Evolutionary conservation across 2,888 invertebrate species (phyloP), one percentile per base, ranked within the genome.

Genomic region (Epinotia ramella): DNA sequence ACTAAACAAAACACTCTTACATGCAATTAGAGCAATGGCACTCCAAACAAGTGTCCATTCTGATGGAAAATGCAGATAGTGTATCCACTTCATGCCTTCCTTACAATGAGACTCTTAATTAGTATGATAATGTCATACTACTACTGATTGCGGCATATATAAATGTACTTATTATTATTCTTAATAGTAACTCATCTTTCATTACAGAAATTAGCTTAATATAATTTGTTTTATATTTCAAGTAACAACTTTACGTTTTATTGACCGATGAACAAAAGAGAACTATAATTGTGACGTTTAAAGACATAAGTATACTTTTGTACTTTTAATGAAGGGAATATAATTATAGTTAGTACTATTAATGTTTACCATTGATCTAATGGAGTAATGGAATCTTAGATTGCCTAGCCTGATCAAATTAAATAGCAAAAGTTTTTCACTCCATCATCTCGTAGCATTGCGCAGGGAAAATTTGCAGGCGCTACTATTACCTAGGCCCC

Each of bases 371-470:
- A 33, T 7, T 0, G 7, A 7, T 28, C 13, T 16, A 46, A 46
- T 46, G 12, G 3, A n/a, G 49, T 33, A 33, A 33, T 49, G 5
- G 0, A 0, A 53, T 53, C 7, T 62, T 62, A n/a, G 33, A 62
- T 28, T 59, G n/a, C n/a, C 11, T 13, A 16, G 12, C 70, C 74
- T 75, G 49, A n/a, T 18, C 0, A n/a, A 60, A 53, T 60, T 9
- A 16, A 40, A 60, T 70, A 71, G 75, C 75, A 62, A 71, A 71
- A 66, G 70, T 60, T 75, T 75, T 75, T 20, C 66, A 66, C 59
- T 56, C 53, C 13, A 33, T 71, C 70, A 62, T 20, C 60, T 28
- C 16, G 4, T 18, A 28, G 33, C 18, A 71, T 75, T 75, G 70
- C 75, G 33, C 24, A 53, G 18, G 20, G 70, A 33, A 75, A 71